Conservation (phyloP, 1,140 invertebrate genomes). For the Lithobius niger region DNA sequence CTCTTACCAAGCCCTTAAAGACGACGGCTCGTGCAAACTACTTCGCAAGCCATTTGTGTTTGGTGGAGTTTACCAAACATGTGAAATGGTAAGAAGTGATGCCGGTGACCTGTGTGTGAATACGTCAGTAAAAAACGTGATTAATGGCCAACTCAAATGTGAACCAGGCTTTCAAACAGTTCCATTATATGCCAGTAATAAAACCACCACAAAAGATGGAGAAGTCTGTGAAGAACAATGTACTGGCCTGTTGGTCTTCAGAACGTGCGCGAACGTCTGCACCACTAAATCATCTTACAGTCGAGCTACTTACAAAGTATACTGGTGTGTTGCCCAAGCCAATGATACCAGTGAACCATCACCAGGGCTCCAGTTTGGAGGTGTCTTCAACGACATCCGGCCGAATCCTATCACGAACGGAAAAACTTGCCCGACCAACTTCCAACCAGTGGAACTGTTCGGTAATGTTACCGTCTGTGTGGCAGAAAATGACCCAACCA, state of each 20-base stretch:
- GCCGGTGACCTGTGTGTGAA: background rate
- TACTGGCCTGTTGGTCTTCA: background rate
- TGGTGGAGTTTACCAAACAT: slow-evolving; percentile 3
- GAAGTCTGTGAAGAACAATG: background rate
- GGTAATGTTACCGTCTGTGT: background rate
- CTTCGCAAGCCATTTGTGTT: background rate
- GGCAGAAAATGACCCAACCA: too few species aligned
- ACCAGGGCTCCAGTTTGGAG: background rate
- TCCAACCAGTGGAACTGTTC: background rate
- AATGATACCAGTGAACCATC: background rate
- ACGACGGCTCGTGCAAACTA: background rate
- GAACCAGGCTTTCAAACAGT: background rate
- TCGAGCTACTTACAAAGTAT: background rate
- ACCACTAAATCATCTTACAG: background rate
- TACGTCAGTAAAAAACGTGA: background rate
- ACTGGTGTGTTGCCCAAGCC: background rate
- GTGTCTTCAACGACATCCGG: background rate
- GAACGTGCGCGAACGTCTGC: background rate
- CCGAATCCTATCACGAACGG: background rate
- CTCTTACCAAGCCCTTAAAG: background rate
- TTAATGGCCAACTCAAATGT: background rate
- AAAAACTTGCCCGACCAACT: background rate
- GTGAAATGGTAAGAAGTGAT: background rate
- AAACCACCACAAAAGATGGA: background rate
- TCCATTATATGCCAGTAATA: background rate